Evolutionary conservation across 2,797 vertebrate species (phyloP).

Genomic region (Coracias cyanogaster): DNA sequence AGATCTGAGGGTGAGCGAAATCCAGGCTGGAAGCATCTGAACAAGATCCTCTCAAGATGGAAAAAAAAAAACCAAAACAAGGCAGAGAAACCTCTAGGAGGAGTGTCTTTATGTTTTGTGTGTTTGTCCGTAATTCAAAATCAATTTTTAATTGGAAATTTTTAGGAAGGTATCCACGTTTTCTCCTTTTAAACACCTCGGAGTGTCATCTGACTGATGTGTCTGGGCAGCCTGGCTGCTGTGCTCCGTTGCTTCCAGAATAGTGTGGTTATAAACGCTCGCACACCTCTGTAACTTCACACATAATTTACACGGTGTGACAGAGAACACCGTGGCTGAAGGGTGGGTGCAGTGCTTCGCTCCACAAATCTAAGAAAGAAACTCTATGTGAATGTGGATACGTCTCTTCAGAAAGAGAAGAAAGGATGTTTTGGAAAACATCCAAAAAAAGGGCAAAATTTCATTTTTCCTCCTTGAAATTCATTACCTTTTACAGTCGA

Average conservation of each 20-base stretch:
- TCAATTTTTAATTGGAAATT: background rate
- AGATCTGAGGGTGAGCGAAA: background rate
- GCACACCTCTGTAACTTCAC: background rate
- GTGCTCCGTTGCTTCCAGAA: background rate
- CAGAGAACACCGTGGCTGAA: background rate
- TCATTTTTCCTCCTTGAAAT: background rate
- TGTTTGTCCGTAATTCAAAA: too few species aligned
- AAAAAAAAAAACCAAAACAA: too few species aligned
- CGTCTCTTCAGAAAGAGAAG: background rate
- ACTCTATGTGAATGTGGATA: background rate
- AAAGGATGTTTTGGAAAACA: background rate
- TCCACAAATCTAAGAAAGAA: background rate
- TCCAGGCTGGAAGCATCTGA: background rate
- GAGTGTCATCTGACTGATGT: background rate
- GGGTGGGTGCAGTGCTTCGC: background rate
- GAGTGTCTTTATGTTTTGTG: too few species aligned
- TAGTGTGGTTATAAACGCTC: background rate
- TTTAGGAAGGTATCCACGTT: background rate
- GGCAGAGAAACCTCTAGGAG: too few species aligned
- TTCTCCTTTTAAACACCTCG: background rate
- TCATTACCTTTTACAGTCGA: background rate
- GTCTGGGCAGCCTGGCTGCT: background rate
- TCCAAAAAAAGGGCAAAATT: background rate
- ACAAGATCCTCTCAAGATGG: background rate
- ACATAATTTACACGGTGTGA: background rate